phyloP scores from a whole-genome alignment of 2,113 vertebrate genomes.

The Megaleporinus macrocephalus region DNA sequence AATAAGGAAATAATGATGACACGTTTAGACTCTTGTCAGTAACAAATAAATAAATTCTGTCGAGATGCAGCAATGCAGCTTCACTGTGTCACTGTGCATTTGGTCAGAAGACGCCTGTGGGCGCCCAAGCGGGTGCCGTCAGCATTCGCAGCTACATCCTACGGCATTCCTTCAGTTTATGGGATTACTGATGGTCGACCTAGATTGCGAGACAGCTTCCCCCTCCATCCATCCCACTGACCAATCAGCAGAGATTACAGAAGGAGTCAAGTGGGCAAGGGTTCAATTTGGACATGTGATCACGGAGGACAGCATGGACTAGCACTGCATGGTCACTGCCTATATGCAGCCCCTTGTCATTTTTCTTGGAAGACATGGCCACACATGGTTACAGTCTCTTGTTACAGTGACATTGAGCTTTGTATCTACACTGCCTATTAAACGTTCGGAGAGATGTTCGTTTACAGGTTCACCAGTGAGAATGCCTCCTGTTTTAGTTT shows the following conservation, averaged over 20 bases:
- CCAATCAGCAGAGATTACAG: constrained; percentile 65
- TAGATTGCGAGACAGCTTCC: constrained; percentile 62
- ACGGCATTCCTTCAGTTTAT: constrained; percentile 59
- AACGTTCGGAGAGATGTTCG: no score
- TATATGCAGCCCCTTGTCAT: not conserved
- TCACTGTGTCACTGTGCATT: constrained; percentile 21
- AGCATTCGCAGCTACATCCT: constrained; percentile 58
- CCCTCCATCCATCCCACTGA: constrained; percentile 13
- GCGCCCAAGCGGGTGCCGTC: constrained; percentile 13
- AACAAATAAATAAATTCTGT: not conserved
- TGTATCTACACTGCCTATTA: no score
- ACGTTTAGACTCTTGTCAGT: not conserved
- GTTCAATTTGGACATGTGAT: constrained; percentile 64
- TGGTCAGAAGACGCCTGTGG: constrained; percentile 51
- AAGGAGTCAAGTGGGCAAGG: constrained; percentile 61
- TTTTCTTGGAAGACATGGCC: not conserved
- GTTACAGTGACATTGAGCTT: no score
- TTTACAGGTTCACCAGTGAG: no score
- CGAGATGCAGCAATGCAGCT: not conserved
- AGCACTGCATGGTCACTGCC: not conserved
- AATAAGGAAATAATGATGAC: not conserved
- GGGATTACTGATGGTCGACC: constrained; percentile 68
- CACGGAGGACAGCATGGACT: constrained; percentile 31
- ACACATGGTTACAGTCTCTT: not conserved
- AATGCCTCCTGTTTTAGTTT: no score